Evolutionary conservation across 1,140 invertebrate species (phyloP).

Genomic region (Trichonephila clavipes): DNA sequence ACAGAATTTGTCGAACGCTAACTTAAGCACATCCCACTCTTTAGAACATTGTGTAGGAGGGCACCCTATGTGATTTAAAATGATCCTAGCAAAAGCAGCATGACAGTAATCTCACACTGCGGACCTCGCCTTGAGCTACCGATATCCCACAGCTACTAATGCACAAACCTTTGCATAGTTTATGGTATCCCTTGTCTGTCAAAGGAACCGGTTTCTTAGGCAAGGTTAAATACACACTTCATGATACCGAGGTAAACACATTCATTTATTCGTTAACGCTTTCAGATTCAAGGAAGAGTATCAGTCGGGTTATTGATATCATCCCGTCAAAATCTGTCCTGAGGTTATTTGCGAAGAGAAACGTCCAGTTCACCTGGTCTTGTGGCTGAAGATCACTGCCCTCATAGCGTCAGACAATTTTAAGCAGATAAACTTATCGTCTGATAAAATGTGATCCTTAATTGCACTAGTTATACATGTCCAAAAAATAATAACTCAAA

Average conservation of each 20-base stretch:
- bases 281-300: not conserved
- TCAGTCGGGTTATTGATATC: conserved; percentile 19
- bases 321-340: not conserved
- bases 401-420: not conserved
- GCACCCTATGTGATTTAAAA: not conserved
- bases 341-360: not conserved
- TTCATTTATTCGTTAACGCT: conserved; percentile 59
- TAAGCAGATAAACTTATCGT: not conserved
- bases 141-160: conserved; percentile 13
- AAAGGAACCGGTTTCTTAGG: conserved; percentile 36
- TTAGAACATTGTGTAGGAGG: not conserved
- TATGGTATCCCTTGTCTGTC: not conserved
- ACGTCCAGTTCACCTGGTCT: not conserved
- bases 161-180: not conserved
- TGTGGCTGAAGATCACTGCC: conserved; percentile 6
- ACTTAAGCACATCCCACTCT: not conserved
- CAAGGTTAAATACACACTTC: conserved; percentile 26
- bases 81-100: not conserved
- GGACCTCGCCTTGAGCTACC: not conserved
- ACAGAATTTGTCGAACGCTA: not conserved
- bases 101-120: not conserved
- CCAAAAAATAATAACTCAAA: not conserved
- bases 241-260: conserved; percentile 23
- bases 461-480: not conserved
- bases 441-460: not conserved